Evolutionary conservation across 1,140 invertebrate species (phyloP).

Genomic region (Proctacanthus coquilletti): DNA sequence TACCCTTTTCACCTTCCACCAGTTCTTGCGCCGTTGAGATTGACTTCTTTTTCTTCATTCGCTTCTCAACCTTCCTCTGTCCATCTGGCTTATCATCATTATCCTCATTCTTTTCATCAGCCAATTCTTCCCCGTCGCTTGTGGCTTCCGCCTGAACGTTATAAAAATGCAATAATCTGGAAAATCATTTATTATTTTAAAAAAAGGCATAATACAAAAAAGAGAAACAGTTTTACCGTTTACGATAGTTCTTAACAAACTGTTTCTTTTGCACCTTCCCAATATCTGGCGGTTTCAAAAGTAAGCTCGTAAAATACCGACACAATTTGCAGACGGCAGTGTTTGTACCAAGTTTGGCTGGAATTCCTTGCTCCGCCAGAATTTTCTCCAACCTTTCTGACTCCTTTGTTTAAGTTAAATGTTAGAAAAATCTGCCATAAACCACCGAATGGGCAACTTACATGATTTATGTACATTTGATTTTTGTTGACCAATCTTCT

Average conservation of each 20-base stretch:
- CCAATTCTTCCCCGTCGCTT: conserved; percentile 39
- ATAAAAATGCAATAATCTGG: conserved; percentile 50
- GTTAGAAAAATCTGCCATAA: not conserved
- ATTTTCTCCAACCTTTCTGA: conserved; percentile 48
- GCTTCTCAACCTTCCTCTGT: too few species aligned
- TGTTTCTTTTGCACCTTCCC: conserved; percentile 38
- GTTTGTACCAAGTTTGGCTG: conserved; percentile 38
- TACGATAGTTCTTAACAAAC: conserved; percentile 50
- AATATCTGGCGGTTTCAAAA: conserved; percentile 40
- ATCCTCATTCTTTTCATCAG: conserved; percentile 22
- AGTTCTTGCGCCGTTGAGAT: conserved; percentile 25
- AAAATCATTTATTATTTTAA: too few species aligned
- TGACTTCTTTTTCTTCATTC: conserved; percentile 35
- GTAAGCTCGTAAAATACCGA: conserved; percentile 52
- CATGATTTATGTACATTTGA: conserved; percentile 45
- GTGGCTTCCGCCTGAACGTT: too few species aligned
- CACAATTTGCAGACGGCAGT: conserved; percentile 64
- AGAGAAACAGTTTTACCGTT: conserved; percentile 45
- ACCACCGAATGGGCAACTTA: conserved; percentile 10
- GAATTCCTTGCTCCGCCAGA: conserved; percentile 45
- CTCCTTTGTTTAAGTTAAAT: conserved; percentile 31
- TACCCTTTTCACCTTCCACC: too few species aligned
- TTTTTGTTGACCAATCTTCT: conserved; percentile 48
- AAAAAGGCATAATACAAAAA: too few species aligned
- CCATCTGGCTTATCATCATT: conserved; percentile 7